phyloP scores from a whole-genome alignment of 2,113 vertebrate genomes.

The Alligator mississippiensis region DNA sequence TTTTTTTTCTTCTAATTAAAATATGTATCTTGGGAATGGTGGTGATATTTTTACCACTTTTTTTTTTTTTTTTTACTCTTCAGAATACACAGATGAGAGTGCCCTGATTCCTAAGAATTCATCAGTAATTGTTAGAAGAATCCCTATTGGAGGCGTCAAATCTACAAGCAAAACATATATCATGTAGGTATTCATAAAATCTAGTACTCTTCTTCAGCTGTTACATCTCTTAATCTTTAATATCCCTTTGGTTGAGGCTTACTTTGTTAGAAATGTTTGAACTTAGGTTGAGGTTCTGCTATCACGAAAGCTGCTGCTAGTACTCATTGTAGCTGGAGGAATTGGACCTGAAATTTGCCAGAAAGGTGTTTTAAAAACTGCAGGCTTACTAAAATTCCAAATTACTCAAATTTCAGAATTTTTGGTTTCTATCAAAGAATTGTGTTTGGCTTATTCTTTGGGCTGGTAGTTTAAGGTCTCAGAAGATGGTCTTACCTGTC shows the following conservation, averaged over 20 bases:
- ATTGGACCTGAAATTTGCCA: neutral
- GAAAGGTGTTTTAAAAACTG: accelerated
- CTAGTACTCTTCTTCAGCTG: neutral
- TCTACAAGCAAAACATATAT: slow-evolving; percentile 92
- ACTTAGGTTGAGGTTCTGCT: neutral
- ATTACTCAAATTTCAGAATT: neutral
- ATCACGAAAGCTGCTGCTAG: neutral
- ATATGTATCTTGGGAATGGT: neutral
- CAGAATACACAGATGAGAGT: slow-evolving; percentile 94
- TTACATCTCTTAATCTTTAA: neutral
- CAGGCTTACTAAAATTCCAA: accelerated
- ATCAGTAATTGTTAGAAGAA: slow-evolving; percentile 95
- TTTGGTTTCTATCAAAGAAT: neutral
- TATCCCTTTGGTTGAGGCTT: accelerated
- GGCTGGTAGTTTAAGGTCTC: neutral
- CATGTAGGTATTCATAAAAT: slow-evolving; percentile 83
- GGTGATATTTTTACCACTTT: neutral
- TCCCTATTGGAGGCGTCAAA: slow-evolving; percentile 92
- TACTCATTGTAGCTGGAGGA: neutral
- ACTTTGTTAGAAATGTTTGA: neutral
- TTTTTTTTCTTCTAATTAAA: neutral
- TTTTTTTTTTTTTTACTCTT: slow-evolving; percentile 13
- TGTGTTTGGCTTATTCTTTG: neutral
- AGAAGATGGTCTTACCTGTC: neutral
- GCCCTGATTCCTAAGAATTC: slow-evolving; percentile 95